Conservation (phyloP, 2,797 vertebrate species). For the Poeciliopsis turneri region DNA sequence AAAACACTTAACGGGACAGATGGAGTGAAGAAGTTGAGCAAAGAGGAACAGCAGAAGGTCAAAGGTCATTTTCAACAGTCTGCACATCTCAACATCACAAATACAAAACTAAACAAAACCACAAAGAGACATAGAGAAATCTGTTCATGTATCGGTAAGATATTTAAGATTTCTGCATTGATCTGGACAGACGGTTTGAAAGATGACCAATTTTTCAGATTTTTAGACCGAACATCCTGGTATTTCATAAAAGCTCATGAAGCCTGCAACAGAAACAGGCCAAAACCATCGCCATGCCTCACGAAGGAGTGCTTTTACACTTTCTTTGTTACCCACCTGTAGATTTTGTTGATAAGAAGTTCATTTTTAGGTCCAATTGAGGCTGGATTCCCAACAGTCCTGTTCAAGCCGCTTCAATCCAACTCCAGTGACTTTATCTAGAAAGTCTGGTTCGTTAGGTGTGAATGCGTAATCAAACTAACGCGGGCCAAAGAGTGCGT, state of each 20-base stretch:
- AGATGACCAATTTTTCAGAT: neutral
- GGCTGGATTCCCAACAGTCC: too few species aligned
- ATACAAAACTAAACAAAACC: slow-evolving; percentile 30
- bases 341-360: too few species aligned
- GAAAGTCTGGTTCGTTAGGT: too few species aligned
- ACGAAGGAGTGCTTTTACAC: neutral
- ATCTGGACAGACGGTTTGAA: neutral
- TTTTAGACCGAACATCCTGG: neutral
- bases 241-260: neutral
- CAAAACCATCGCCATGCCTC: neutral
- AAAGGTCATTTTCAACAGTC: slow-evolving; percentile 40
- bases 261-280: neutral
- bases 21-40: slow-evolving; percentile 58
- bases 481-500: too few species aligned
- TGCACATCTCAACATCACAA: slow-evolving; percentile 14
- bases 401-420: too few species aligned
- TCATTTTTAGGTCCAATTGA: too few species aligned
- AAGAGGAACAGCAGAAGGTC: slow-evolving; percentile 41
- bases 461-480: too few species aligned
- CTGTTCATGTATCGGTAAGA: neutral
- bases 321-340: neutral
- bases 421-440: too few species aligned
- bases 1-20: slow-evolving; percentile 70
- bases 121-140: neutral
- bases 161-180: neutral